These are phyloP conservation scores for Drosophila helvetica DNA, from an alignment of 2,888 invertebrate species.

Conservation along the genomic window DNA sequence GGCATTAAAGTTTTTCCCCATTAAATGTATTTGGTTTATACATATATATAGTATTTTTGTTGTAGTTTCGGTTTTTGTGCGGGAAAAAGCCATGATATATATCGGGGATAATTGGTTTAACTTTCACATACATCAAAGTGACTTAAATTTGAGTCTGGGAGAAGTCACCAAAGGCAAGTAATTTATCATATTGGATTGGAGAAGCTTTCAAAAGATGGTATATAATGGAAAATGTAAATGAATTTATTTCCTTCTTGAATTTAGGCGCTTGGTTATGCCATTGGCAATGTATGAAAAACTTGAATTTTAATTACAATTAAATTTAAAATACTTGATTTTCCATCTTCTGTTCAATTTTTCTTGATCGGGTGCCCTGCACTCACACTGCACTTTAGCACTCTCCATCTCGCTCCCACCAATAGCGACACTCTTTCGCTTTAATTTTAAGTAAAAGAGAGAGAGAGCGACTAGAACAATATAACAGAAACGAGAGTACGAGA, in stretches of 20 bases:
- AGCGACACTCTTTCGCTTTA: not conserved
- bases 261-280: no score
- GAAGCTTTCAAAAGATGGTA: not conserved
- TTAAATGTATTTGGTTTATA: slow-evolving; percentile 39
- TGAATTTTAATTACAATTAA: no score
- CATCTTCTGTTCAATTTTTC: no score
- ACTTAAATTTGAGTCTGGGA: not conserved
- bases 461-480: no score
- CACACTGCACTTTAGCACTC: not conserved
- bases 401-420: not conserved
- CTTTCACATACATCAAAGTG: not conserved
- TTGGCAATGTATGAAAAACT: no score
- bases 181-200: not conserved
- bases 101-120: not conserved
- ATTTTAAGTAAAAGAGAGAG: no score
- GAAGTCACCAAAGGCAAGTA: not conserved
- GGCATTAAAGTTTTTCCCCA: slow-evolving; percentile 34
- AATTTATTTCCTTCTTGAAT: no score
- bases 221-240: not conserved
- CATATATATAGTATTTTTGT: slow-evolving; percentile 4
- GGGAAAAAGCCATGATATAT: not conserved
- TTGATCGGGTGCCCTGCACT: not conserved
- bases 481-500: no score
- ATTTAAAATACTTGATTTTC: no score
- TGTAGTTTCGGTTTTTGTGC: slow-evolving; percentile 9